phyloP scores from a whole-genome alignment of 2,888 invertebrate genomes.

The Dioctria linearis region DNA sequence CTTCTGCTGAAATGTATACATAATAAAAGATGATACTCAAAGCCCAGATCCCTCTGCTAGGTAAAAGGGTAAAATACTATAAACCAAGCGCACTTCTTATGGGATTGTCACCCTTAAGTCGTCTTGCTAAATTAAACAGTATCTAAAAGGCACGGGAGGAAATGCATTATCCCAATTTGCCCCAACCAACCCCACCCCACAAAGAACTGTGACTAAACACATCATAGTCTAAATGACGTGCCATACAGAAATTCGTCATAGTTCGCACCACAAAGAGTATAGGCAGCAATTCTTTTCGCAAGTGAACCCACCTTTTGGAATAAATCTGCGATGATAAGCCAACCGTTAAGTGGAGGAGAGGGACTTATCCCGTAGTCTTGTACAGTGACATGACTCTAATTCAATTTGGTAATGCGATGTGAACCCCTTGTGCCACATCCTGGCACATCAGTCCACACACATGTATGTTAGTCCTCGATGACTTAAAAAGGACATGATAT shows the following conservation, averaged over 20 bases:
- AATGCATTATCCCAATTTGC: conserved; percentile 36
- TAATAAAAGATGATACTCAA: too few relatives aligned
- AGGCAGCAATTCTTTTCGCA: conserved; percentile 2
- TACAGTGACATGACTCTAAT: conserved; percentile 52
- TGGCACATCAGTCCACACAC: background rate
- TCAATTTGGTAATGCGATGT: conserved; percentile 57
- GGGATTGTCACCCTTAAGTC: background rate
- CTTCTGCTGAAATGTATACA: too few relatives aligned
- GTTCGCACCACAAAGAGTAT: conserved; percentile 3
- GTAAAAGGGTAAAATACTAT: too few relatives aligned
- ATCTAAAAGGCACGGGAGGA: conserved; percentile 5
- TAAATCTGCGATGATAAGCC: conserved; percentile 32
- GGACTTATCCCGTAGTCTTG: conserved; percentile 11
- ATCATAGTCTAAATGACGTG: conserved; percentile 36
- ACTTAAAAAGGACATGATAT: conserved; percentile 46
- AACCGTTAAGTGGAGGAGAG: conserved; percentile 3
- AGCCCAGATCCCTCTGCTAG: too few relatives aligned
- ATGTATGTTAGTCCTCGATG: background rate
- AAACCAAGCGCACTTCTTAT: too few relatives aligned
- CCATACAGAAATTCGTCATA: conserved; percentile 38
- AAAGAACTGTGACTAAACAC: conserved; percentile 16
- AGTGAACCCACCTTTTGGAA: conserved; percentile 23
- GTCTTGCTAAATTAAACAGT: conserved; percentile 40
- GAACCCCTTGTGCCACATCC: conserved; percentile 44
- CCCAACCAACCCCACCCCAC: background rate